Conservation (phyloP, 2,113 vertebrate genomes). For the Nesoenas mayeri region DNA sequence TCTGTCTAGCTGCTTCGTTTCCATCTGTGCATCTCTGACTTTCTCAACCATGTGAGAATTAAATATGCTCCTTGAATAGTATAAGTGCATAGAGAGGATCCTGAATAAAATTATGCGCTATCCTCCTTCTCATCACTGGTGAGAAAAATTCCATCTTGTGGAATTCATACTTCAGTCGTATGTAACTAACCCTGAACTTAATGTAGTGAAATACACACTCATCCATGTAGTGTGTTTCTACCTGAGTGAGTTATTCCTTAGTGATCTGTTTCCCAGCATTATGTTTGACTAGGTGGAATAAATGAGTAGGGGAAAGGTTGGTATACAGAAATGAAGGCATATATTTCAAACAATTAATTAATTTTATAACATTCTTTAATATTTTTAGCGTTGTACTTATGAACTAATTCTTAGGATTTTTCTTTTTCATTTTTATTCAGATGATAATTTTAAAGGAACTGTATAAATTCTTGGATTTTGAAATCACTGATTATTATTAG, state of each 20-base stretch:
- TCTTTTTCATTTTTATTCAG: neutral
- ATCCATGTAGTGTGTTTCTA: neutral
- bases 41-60: constrained; percentile 5
- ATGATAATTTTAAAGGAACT: neutral
- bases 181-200: neutral
- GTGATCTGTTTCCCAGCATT: neutral
- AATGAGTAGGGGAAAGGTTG: neutral
- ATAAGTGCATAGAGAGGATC: neutral
- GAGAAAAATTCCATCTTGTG: neutral
- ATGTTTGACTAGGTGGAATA: neutral
- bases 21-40: neutral
- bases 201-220: neutral
- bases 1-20: constrained; percentile 13
- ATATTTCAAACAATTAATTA: neutral
- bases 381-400: neutral
- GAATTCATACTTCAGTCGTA: neutral
- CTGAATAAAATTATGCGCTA: neutral
- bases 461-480: neutral
- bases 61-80: neutral
- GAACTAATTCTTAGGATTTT: neutral
- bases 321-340: neutral
- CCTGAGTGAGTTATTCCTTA: neutral
- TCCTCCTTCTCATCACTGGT: neutral
- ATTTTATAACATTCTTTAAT: neutral
- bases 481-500: neutral